Percentiles rank a stretch among this genome's conserved stretches.
Evolutionary conservation across 2,888 invertebrate genomes (phyloP).

Genomic region (Coenonympha arcania): DNA sequence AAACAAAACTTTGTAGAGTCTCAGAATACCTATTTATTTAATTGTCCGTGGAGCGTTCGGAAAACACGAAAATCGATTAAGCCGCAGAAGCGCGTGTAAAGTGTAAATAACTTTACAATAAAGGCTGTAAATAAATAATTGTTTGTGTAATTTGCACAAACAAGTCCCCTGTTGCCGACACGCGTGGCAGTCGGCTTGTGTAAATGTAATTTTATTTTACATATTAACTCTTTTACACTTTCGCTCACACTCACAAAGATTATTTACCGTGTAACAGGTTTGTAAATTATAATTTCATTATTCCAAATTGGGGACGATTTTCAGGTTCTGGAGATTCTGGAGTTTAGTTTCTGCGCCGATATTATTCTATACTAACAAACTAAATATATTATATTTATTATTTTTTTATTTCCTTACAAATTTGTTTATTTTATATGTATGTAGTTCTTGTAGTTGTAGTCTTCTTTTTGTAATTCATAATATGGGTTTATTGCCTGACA

Average conservation of each 20-base stretch:
- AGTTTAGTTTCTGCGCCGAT: too few species aligned
- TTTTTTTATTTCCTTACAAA: too few species aligned
- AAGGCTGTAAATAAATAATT: background rate
- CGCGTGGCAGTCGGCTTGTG: background rate
- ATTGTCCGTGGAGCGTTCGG: background rate
- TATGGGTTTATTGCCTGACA: too few species aligned
- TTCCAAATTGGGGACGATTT: too few species aligned
- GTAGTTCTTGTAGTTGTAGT: too few species aligned
- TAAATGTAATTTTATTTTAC: constrained; percentile 6
- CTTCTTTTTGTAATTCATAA: too few species aligned
- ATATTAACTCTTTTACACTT: constrained; percentile 4
- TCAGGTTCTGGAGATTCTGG: too few species aligned
- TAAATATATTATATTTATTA: too few species aligned
- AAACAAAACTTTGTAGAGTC: background rate
- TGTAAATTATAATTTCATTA: background rate
- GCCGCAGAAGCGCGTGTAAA: background rate
- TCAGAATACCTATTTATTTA: too few species aligned
- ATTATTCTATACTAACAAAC: too few species aligned
- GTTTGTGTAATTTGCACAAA: background rate
- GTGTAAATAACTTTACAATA: background rate
- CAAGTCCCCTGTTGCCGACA: background rate
- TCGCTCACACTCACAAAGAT: constrained; percentile 3
- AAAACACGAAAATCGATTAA: background rate
- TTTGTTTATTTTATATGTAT: too few species aligned
- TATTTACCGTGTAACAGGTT: constrained; percentile 3